Conservation (phyloP, 2,113 vertebrate genomes). For the Protobothrops flavoviridis region DNA sequence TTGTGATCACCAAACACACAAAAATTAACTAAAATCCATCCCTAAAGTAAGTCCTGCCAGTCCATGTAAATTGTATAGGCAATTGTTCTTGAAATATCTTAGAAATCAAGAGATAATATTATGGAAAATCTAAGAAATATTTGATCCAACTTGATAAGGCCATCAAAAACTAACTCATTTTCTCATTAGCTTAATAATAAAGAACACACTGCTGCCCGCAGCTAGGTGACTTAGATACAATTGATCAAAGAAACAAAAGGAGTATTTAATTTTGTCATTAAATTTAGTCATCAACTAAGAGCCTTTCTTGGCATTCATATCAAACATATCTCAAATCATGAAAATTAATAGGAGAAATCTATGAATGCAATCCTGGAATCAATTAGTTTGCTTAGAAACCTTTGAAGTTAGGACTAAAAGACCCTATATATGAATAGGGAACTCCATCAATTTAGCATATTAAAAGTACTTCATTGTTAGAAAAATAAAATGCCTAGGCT, state of each 20-base stretch:
- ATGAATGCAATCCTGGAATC: conserved; percentile 11
- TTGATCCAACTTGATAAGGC: not conserved
- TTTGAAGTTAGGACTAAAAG: not conserved
- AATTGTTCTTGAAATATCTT: not conserved
- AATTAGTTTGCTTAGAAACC: not conserved
- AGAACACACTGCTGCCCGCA: conserved; percentile 16
- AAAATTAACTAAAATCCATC: not conserved
- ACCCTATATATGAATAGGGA: not conserved
- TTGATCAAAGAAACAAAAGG: conserved; percentile 9
- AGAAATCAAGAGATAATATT: conserved; percentile 7
- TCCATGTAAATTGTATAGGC: not conserved
- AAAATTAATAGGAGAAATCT: conserved; percentile 26
- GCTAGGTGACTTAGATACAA: fast-evolving
- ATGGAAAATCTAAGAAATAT: not conserved
- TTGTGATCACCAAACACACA: not conserved
- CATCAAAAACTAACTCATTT: conserved; percentile 8
- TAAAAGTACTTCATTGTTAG: conserved; percentile 1
- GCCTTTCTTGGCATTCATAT: conserved; percentile 15
- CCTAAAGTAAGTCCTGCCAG: not conserved
- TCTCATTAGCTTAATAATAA: conserved; percentile 9
- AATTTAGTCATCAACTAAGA: conserved; percentile 37
- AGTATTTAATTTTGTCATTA: conserved; percentile 27
- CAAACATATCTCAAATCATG: conserved; percentile 25
- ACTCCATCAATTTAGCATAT: not conserved
- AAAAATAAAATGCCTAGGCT: not conserved